Evolutionary conservation across 2,113 vertebrate species (phyloP), one percentile per base, ranked within the genome.

Genomic region (Larimichthys polyactis): DNA sequence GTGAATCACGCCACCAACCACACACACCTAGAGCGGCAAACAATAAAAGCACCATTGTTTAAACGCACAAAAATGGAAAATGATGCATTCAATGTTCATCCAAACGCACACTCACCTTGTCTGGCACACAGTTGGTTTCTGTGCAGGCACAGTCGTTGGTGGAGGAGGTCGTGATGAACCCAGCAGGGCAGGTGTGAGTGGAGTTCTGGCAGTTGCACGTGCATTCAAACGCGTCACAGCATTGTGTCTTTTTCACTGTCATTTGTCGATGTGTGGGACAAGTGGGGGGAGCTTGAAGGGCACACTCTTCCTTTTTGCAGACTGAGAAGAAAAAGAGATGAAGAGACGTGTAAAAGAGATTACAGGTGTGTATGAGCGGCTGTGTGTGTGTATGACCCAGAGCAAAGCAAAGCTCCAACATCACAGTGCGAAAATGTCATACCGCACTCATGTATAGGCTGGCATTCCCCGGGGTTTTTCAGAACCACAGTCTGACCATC

Each of bases 381-480:
- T 46, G 64, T 52, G 2, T 83, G 20, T 43, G 7, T 29, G 20
- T 44, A 36, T 44, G 17, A 22, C 57, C 8, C 43, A n/a, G 57
- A 75, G 75, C 24, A 68, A 52, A 75, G 9, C 29, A 12, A 48
- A 57, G 46, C 32, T 9, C 0, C 1, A 62, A 65, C 55, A 49
- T 82, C 44, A 73, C 15, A 71, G 2, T 22, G 44, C 19, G 5
- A 29, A 17, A 36, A 63, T 11, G 15, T 59, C 95, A 83, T 95
- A 99, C 98, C 97, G 14, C 98, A 99, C 32, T 95, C 92, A 44
- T 97, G 96, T 68, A 89, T 76, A 16, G 97, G 95, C 81, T 89
- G 96, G 94, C 98, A 99, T 74, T 97, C 95, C 32, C 98, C 97
- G 0, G 96, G 97, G 87, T 99, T 99, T 79, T 93, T 96, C 84